Percentiles rank a stretch among this genome's conserved stretches.
These are phyloP conservation scores for Camponotus pennsylvanicus DNA, from an alignment of 1,140 invertebrate species.

Conservation along the genomic window DNA sequence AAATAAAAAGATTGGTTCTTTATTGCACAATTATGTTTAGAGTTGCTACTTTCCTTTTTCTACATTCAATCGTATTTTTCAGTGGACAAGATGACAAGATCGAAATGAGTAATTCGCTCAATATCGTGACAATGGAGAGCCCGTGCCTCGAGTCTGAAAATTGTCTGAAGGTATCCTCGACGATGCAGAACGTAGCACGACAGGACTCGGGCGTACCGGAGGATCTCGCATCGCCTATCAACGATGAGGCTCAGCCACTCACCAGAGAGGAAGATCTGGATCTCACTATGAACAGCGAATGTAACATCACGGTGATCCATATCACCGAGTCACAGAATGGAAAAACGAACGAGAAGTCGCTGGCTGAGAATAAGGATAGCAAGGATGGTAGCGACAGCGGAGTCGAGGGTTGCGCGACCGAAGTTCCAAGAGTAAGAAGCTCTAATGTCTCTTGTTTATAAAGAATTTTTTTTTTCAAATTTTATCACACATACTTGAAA, in stretches of 20 bases:
- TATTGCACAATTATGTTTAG: not conserved
- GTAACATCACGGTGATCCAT: slow-evolving; percentile 83
- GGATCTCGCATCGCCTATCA: slow-evolving; percentile 78
- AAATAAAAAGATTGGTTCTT: not conserved
- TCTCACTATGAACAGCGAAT: slow-evolving; percentile 80
- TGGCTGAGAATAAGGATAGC: slow-evolving; percentile 81
- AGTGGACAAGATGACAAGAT: slow-evolving; percentile 68
- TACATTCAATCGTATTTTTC: slow-evolving; percentile 30
- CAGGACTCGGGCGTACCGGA: slow-evolving; percentile 83
- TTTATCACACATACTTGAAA: no score
- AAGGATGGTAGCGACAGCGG: slow-evolving; percentile 92
- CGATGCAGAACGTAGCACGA: slow-evolving; percentile 76
- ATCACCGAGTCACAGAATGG: slow-evolving; percentile 65
- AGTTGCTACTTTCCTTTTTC: not conserved
- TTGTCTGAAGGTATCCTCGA: slow-evolving; percentile 62
- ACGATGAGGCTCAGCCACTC: slow-evolving; percentile 41
- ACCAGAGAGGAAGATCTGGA: slow-evolving; percentile 72
- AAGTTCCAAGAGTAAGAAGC: slow-evolving; percentile 80
- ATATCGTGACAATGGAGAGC: slow-evolving; percentile 69
- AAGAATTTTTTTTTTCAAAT: slow-evolving; percentile 5
- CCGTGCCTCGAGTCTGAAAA: slow-evolving; percentile 58
- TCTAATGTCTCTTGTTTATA: not conserved
- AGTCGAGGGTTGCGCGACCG: slow-evolving; percentile 89
- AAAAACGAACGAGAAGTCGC: slow-evolving; percentile 71
- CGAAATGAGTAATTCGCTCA: slow-evolving; percentile 66